A percentile compares a stretch with the other conserved stretches of the same genome.
Conservation (phyloP, 1,140 invertebrate species). For the Pseudoatta argentina region DNA sequence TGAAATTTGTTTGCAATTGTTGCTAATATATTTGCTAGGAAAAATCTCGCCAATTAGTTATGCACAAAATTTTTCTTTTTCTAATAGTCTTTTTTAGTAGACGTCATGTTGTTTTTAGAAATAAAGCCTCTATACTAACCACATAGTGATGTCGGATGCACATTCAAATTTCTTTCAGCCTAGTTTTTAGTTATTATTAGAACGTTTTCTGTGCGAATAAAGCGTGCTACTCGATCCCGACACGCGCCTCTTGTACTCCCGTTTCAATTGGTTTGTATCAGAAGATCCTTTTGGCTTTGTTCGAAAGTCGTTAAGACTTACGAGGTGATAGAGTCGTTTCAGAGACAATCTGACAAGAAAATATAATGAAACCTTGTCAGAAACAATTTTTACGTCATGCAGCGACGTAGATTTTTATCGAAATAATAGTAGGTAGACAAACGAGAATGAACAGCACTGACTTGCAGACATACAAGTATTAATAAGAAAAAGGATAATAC, state of each 20-base stretch:
- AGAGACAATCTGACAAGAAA: conserved; percentile 28
- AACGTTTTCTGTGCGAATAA: conserved; percentile 73
- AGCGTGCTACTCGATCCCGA: conserved; percentile 70
- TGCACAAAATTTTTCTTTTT: neutral
- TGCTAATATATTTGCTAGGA: neutral
- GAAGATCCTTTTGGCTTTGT: conserved; percentile 42
- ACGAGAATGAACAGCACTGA: conserved; percentile 4
- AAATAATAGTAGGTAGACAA: conserved; percentile 21
- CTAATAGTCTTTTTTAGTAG: neutral
- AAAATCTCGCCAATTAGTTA: conserved; percentile 10
- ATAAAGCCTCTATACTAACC: neutral
- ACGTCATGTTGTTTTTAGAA: neutral
- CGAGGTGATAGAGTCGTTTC: conserved; percentile 40
- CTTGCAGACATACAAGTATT: conserved; percentile 8
- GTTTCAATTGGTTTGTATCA: conserved; percentile 76
- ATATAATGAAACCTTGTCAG: conserved; percentile 21
- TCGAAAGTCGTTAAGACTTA: conserved; percentile 23
- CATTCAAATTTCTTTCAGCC: conserved; percentile 8
- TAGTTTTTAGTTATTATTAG: conserved; percentile 85
- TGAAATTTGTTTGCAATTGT: conserved; percentile 74
- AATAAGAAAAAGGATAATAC: conserved; percentile 14
- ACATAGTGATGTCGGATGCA: neutral
- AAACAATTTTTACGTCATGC: conserved; percentile 33
- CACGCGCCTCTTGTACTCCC: conserved; percentile 68
- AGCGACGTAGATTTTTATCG: conserved; percentile 20